phyloP scores from a whole-genome alignment of 2,797 vertebrate species.

The Halcyon badia region DNA sequence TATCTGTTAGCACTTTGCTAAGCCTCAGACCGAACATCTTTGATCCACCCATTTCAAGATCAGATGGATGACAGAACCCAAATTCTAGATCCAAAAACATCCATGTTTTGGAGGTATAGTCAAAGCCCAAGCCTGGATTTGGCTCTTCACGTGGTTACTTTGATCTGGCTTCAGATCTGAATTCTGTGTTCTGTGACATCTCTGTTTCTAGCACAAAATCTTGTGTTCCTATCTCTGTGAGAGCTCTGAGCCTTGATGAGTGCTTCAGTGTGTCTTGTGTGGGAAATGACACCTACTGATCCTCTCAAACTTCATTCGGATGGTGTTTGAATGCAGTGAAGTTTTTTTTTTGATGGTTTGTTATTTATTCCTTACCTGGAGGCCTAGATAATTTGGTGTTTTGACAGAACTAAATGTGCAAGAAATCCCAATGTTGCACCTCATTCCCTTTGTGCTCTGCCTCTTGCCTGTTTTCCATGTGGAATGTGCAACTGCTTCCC shows the following conservation, averaged over 20 bases:
- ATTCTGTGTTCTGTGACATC: neutral
- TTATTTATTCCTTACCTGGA: neutral
- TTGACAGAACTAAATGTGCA: neutral
- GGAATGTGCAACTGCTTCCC: neutral
- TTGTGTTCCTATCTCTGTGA: neutral
- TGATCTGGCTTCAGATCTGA: constrained; percentile 5
- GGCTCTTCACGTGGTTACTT: neutral
- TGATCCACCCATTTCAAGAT: constrained; percentile 67
- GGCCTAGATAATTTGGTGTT: neutral
- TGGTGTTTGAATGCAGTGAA: accelerated
- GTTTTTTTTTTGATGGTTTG: neutral
- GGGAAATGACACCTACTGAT: neutral
- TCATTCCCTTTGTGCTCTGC: neutral
- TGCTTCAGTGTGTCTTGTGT: neutral
- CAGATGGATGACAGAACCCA: constrained; percentile 54
- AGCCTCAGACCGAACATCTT: constrained; percentile 44
- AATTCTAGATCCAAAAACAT: constrained; percentile 26
- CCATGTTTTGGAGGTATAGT: constrained; percentile 43
- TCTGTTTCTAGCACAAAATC: neutral
- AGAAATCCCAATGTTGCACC: accelerated
- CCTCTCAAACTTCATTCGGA: neutral
- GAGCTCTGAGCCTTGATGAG: neutral
- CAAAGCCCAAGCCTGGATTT: constrained; percentile 10
- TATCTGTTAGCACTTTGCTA: constrained; percentile 58
- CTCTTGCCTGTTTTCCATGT: neutral